Evolutionary conservation across 1,140 invertebrate genomes (phyloP), one percentile per base, ranked within the genome.

Genomic region (Drosophila triauraria): DNA sequence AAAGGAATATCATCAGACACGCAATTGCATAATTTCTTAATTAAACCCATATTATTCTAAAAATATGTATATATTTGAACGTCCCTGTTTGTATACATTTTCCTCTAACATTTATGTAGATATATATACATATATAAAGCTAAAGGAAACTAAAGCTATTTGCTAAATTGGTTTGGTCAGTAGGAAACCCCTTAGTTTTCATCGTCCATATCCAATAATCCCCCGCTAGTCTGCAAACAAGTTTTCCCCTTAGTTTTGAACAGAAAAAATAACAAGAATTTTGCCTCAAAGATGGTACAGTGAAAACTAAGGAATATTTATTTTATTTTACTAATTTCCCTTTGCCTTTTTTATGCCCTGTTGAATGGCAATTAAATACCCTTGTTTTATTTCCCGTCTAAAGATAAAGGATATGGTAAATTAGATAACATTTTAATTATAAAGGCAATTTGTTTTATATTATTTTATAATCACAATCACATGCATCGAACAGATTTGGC

Each of bases 141-240:
- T 30, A 53, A 53, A 17, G 15, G 20, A 5, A 7, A 10, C n/a
- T 30, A 46, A 48, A 67, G 53, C 43, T 32, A 47, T 67, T 68
- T 62, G 44, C 46, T 51, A 51, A 63, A 68, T 68, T 38, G 51
- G 25, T 35, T 48, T 50, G 25, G 47, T 35, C 46, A 15, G 30
- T 51, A 46, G 32, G 51, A 61, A 17, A 54, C n/a, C 15, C 59
- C 59, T 40, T 13, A 51, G 46, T 35, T n/a, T 25, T 53, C 56
- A 59, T 59, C 56, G 25, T 59, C n/a, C 25, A 32, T 58, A 47
- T 32, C 43, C 42, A 48, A 60, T 60, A 60, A 60, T 60, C 30
- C 13, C 12, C 12, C 17, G 42, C 17, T n/a, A 15, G 42, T 25
- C 42, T 32, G 43, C 43, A 20, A 60, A 60, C 32, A 13, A 13